Conservation (phyloP, 2,888 invertebrate genomes). For the Ommatoiulus sabulosus region DNA sequence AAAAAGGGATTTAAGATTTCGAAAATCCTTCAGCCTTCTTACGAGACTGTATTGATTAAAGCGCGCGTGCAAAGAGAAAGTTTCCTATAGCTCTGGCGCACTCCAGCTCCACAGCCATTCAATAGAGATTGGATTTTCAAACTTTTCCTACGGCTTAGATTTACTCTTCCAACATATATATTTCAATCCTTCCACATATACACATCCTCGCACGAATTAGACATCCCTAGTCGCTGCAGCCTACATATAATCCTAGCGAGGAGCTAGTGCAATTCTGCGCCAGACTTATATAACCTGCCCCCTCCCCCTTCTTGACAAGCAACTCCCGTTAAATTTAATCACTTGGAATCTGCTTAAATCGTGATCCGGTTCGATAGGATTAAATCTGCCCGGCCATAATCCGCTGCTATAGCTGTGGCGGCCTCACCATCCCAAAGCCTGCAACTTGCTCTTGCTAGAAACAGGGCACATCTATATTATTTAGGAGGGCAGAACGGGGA, state of each 20-base stretch:
- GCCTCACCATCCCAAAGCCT: constrained; percentile 30
- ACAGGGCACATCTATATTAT: constrained; percentile 1
- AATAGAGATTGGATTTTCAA: constrained; percentile 11
- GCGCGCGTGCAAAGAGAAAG: neutral
- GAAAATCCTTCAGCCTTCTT: constrained; percentile 1
- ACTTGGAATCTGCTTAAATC: constrained; percentile 61
- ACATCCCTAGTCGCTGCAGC: constrained; percentile 4
- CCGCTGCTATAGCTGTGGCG: constrained; percentile 51
- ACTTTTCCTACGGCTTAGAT: constrained; percentile 19
- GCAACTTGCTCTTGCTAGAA: neutral
- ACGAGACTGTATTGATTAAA: neutral
- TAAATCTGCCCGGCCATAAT: constrained; percentile 60
- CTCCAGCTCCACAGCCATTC: neutral
- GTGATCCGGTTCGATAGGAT: constrained; percentile 61
- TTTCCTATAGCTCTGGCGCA: neutral
- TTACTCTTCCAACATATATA: constrained; percentile 3
- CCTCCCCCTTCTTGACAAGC: constrained; percentile 58
- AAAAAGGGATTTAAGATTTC: constrained; percentile 19
- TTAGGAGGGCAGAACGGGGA: neutral
- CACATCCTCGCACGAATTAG: neutral
- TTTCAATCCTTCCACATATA: constrained; percentile 9
- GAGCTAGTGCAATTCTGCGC: neutral
- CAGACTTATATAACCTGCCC: constrained; percentile 38
- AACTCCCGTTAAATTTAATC: constrained; percentile 60
- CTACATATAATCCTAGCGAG: neutral